Evolutionary conservation across 2,797 vertebrate species (phyloP), one percentile per base, ranked within the genome.

Genomic region (Lagorchestes hirsutus): DNA sequence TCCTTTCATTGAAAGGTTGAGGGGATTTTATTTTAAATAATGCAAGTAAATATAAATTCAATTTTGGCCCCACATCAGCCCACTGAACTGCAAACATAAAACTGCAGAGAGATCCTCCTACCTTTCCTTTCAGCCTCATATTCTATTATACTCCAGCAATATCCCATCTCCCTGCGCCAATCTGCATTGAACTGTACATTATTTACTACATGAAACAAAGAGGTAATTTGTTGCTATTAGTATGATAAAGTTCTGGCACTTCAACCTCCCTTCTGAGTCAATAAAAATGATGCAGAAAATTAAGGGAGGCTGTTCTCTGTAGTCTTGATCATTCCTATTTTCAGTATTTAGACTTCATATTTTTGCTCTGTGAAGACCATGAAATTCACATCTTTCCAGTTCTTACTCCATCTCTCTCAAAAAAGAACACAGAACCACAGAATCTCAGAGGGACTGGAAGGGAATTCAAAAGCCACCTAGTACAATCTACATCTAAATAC

Each of bases 141-240:
- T 96, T 98, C 52, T 92, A 28, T 50, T 87, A 46, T 91, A 58
- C 95, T 0, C 0, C 16, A 96, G 95, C 87, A 91, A 93, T 50
- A 95, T 96, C 92, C 87, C 50, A 94, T 54, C 55, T 93, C 59
- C 92, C 93, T 95, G 55, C 22, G 8, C 74, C 40, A 50, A 87
- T 93, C 34, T 90, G 2, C 94, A 24, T 96, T 97, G 96, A 94
- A 91, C 96, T 95, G 93, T 93, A 52, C 74, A 96, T 96, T 97
- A 95, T 96, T 97, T 97, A 97, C 97, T 96, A 95, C 90, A 95
- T 93, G 90, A 96, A 93, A 91, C 93, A 94, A 97, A 97, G 74
- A 91, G 92, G 52, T 93, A 67, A 97, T 97, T 96, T 95, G n/a
- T 96, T 96, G 96, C 94, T 95, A 92, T 95, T 96, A 95, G 93